Evolutionary conservation across 2,797 vertebrate genomes (phyloP).

Genomic region (Podarcis siculus): DNA sequence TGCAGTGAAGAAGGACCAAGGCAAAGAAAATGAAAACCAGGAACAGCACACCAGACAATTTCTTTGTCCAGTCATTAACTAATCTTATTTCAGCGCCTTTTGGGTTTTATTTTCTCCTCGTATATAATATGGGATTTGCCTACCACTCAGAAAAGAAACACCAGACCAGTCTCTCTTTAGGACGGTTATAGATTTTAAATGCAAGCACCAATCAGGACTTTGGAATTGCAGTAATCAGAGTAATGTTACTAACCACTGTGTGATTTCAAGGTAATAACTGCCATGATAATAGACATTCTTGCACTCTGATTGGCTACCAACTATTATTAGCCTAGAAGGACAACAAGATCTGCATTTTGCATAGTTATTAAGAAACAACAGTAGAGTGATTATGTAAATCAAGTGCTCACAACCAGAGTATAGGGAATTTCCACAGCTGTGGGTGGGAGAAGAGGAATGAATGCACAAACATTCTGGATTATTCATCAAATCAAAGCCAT

Average conservation of each 20-base stretch:
- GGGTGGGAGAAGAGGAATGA: background rate
- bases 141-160: background rate
- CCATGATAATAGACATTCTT: slow-evolving; percentile 18
- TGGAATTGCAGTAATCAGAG: slow-evolving; percentile 3
- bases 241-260: slow-evolving; percentile 21
- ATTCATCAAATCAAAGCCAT: background rate
- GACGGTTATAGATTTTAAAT: slow-evolving; percentile 14
- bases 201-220: slow-evolving; percentile 12
- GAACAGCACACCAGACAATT: background rate
- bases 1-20: background rate
- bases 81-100: background rate
- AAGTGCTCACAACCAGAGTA: background rate
- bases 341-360: slow-evolving; percentile 12
- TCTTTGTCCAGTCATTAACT: background rate
- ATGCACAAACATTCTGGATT: background rate
- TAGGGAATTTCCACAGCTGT: slow-evolving; percentile 20
- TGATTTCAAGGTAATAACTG: slow-evolving; percentile 10
- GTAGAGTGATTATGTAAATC: slow-evolving; percentile 37
- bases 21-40: background rate
- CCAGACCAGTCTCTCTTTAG: background rate
- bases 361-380: slow-evolving; percentile 28
- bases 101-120: background rate
- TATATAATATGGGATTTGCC: background rate
- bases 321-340: slow-evolving; percentile 8
- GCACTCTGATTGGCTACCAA: slow-evolving; percentile 4